Conservation (phyloP, 2,113 vertebrate genomes). For the Nipponia nippon region DNA sequence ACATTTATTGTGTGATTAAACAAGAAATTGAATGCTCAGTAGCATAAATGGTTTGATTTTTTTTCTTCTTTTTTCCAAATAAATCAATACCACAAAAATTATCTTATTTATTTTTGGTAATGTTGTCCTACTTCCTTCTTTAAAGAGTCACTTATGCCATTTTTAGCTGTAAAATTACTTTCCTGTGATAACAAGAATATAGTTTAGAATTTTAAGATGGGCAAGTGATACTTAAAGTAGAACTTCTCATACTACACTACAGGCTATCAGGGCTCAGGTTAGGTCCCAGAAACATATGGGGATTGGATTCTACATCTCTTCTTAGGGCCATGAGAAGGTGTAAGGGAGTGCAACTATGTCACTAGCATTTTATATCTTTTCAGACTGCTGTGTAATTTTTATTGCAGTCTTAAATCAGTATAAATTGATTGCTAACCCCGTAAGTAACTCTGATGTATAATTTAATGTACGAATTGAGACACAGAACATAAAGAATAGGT, state of each 20-base stretch:
- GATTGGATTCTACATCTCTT: background rate
- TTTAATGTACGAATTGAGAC: slow-evolving; percentile 26
- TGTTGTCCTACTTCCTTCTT: background rate
- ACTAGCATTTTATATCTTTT: background rate
- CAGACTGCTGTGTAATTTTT: slow-evolving; percentile 22
- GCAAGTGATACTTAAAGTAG: background rate
- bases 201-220: background rate
- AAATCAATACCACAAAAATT: background rate
- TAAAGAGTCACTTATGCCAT: background rate
- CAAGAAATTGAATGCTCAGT: background rate
- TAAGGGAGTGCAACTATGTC: background rate
- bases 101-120: background rate
- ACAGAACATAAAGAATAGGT: slow-evolving; percentile 55
- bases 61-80: background rate
- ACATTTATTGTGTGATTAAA: background rate
- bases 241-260: background rate
- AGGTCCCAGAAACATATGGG: background rate
- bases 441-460: slow-evolving; percentile 27
- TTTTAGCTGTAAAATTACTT: background rate
- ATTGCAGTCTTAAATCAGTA: slow-evolving; percentile 61
- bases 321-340: background rate
- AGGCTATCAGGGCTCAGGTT: accelerated
- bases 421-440: background rate
- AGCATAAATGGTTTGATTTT: background rate
- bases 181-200: background rate